phyloP scores from a whole-genome alignment of 1,140 invertebrate species.

The Drosophila kikkawai region DNA sequence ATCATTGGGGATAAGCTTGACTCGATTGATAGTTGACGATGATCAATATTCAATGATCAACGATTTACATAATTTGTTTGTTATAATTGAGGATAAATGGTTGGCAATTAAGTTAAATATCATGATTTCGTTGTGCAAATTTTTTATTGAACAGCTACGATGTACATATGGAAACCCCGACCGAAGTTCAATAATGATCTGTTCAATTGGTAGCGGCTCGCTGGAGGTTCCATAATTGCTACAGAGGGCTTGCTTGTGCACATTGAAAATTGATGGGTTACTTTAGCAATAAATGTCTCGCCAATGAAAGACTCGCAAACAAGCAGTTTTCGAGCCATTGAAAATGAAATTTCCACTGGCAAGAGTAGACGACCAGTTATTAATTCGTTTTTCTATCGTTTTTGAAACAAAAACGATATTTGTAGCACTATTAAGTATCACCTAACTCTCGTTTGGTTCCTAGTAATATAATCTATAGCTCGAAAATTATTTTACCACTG shows the following conservation, averaged over 20 bases:
- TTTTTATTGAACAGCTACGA: slow-evolving; percentile 3
- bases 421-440: too few relatives aligned
- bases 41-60: slow-evolving; percentile 4
- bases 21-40: slow-evolving; percentile 11
- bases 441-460: background rate
- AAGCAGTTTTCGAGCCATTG: too few relatives aligned
- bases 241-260: slow-evolving; percentile 4
- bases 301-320: too few relatives aligned
- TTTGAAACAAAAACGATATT: too few relatives aligned
- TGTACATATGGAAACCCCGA: slow-evolving; percentile 5
- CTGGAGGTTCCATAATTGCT: slow-evolving; percentile 18
- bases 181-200: slow-evolving; percentile 29
- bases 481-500: background rate
- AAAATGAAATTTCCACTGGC: too few relatives aligned
- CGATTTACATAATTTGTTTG: slow-evolving; percentile 40
- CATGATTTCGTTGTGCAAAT: slow-evolving; percentile 22
- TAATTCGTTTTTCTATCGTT: too few relatives aligned
- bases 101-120: slow-evolving; percentile 13
- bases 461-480: slow-evolving; percentile 1
- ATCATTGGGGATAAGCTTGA: slow-evolving; percentile 17
- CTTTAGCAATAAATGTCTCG: background rate
- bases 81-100: slow-evolving; percentile 40
- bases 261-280: background rate
- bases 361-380: too few relatives aligned
- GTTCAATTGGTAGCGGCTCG: slow-evolving; percentile 11